These are phyloP conservation scores for Epizoanthus scotinus DNA, from an alignment of 92 coral and sea anemone genomes.

Conservation along the genomic window DNA sequence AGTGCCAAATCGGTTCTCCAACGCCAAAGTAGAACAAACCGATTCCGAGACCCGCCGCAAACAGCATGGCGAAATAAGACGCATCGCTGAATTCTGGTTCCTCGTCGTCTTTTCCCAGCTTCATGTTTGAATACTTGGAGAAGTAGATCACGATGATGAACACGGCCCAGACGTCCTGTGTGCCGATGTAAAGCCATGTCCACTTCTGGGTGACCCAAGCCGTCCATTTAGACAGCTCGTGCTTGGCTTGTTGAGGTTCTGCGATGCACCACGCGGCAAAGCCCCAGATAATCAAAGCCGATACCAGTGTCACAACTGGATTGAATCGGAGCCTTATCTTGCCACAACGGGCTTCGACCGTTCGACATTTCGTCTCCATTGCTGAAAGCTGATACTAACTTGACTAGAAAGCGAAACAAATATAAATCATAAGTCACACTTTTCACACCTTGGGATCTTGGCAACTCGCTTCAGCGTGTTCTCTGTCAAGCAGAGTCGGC, in stretches of 20 bases:
- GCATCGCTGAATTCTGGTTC: constrained; percentile 82
- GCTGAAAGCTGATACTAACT: too few relatives aligned
- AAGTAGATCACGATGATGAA: constrained; percentile 74
- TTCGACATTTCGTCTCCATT: too few relatives aligned
- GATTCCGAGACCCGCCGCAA: constrained; percentile 90
- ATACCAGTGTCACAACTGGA: constrained; percentile 33
- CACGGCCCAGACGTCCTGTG: constrained; percentile 82
- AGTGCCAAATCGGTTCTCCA: constrained; percentile 38
- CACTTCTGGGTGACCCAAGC: constrained; percentile 79
- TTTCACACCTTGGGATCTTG: too few relatives aligned
- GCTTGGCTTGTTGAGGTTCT: constrained; percentile 64
- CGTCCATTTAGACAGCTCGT: constrained; percentile 63
- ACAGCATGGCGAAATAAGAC: constrained; percentile 86
- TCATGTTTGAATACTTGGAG: constrained; percentile 75
- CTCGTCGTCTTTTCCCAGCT: constrained; percentile 80
- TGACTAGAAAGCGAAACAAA: too few relatives aligned
- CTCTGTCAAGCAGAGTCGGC: too few relatives aligned
- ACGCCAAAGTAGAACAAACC: constrained; percentile 88
- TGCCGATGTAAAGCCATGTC: constrained; percentile 58
- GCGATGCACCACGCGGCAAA: constrained; percentile 74
- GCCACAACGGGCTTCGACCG: too few relatives aligned
- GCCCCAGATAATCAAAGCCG: constrained; percentile 76
- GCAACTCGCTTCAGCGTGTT: too few relatives aligned
- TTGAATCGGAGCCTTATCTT: not conserved
- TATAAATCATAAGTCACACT: too few relatives aligned